Conservation (phyloP, 2,797 vertebrate genomes). For the Falco berigora region DNA sequence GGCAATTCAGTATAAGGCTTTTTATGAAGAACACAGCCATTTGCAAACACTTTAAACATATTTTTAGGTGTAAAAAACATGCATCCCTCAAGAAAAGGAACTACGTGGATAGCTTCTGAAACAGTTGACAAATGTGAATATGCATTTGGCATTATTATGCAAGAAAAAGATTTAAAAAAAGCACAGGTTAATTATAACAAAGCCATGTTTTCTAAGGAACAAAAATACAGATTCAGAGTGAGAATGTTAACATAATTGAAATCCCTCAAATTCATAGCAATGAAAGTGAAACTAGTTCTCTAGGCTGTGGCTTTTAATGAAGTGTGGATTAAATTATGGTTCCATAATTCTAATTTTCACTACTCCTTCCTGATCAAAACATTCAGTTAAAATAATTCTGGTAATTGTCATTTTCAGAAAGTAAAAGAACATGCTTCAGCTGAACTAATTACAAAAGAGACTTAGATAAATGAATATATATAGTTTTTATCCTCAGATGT, state of each 20-base stretch:
- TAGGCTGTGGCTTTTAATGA: neutral
- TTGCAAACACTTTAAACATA: neutral
- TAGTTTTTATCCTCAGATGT: neutral
- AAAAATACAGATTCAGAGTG: neutral
- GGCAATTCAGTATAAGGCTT: neutral
- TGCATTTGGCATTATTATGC: neutral
- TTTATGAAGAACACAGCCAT: neutral
- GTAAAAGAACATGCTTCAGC: neutral
- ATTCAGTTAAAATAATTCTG: neutral
- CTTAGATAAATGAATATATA: neutral
- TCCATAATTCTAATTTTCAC: neutral
- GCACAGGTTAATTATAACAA: neutral
- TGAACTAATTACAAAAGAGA: neutral
- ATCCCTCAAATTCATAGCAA: neutral
- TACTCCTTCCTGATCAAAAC: neutral
- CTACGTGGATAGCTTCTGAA: neutral
- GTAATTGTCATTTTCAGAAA: neutral
- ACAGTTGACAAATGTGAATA: neutral
- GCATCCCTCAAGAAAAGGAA: neutral
- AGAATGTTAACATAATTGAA: neutral
- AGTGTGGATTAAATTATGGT: neutral
- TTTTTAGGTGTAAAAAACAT: neutral
- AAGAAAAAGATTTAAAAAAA: neutral
- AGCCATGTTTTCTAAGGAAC: neutral
- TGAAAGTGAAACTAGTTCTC: neutral